Evolutionary conservation across 2,888 invertebrate genomes (phyloP), one percentile per base, ranked within the genome.

Genomic region (Catonia carolina): DNA sequence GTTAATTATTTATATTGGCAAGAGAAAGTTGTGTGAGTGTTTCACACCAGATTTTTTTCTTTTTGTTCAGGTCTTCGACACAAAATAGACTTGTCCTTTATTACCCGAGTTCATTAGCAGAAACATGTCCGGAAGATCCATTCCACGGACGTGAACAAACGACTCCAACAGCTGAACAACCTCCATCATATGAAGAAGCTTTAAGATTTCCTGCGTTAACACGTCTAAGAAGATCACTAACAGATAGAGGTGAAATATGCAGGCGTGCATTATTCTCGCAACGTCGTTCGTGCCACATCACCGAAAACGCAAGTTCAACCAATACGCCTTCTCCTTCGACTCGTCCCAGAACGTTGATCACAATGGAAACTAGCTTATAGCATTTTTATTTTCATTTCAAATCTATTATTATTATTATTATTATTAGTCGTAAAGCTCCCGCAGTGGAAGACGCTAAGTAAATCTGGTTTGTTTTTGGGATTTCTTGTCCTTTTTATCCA

Each of bases 181-280:
- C 83, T 0, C 83, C 83, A 1, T 74, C 80, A 22, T 84, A 82
- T 64, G 83, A 83, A 68, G 82, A 83, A 65, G 84, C 84, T 0
- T 71, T 85, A 31, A 78, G 77, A 65, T 74, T 80, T 60, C 81
- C 82, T 15, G 78, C 78, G 1, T 68, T 81, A 12, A 75, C 78
- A 36, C 75, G 77, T 63, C 70, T 82, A 42, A 77, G 81, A 4
- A 74, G 81, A 61, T 82, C 82, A 2, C 75, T 81, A 50, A 80
- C 81, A 1, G 83, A 76, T 53, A 65, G 80, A 22, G 78, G 78
- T 39, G 77, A 77, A 62, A 68, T 77, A 55, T 75, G 73, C n/a
- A 75, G 76, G 23, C 22, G 61, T 8, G 41, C 56, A 3, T 41
- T 56, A 12, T 39, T 50, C 20, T 22, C 59, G 1, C 56, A 53